Evolutionary conservation across 1,140 invertebrate species (phyloP), one percentile per base, ranked within the genome.

Genomic region (Bombus sylvicola): DNA sequence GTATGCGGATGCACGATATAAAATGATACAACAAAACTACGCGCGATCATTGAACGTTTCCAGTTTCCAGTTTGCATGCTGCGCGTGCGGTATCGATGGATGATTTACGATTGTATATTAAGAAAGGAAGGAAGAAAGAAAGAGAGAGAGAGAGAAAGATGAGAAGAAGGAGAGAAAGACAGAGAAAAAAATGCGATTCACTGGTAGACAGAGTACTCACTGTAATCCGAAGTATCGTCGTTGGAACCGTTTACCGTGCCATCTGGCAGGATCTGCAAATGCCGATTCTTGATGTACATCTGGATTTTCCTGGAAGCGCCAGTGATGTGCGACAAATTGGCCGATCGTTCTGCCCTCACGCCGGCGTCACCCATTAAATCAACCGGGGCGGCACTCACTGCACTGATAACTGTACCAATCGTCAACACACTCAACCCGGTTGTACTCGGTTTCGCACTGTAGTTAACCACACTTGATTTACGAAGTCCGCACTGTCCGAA

Each of bases 201-300:
- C 47, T 8, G 47, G 18, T 22, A 22, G 47, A 53, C 18, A 53
- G 18, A 10, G 59, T 88, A 98, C 97, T 98, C 94, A 98, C 97
- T 97, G 96, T 97, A 97, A 94, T 97, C 96, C 94, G 97, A 97
- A 90, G 95, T 96, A 93, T 97, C 96, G 92, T 97, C 96, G 91
- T 96, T 96, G 92, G 97, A 97, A 79, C 97, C 97, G 95, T 97
- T 97, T 93, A 98, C 97, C 86, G 97, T 97, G 91, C 97, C 97
- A 94, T 98, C 97, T 71, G 97, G 97, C 93, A 97, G 92, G 79
- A 98, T 95, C 94, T 98, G 97, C 86, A 98, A 96, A 93, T 97
- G 97, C 84, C 96, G 96, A 95, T 98, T 97, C 94, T 97, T 98
- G 93, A 98, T 96, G 95, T 97, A 97, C 96, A 98, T 96, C 94